Conservation (phyloP, 2,888 invertebrate genomes). For the Tipula confusa region DNA sequence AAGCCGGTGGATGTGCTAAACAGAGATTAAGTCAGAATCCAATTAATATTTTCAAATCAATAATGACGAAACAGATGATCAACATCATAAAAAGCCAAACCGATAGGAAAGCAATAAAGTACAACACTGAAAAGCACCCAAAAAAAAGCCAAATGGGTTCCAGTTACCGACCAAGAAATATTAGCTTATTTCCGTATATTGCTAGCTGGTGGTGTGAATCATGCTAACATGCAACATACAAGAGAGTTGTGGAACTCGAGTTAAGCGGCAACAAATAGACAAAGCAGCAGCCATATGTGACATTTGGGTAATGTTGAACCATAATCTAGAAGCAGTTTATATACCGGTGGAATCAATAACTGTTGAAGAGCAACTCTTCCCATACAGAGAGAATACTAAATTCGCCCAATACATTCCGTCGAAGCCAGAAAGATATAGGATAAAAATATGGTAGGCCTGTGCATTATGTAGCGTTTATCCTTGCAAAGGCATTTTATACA, state of each 20-base stretch:
- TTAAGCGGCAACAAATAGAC: background rate
- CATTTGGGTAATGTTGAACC: background rate
- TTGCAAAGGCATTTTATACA: background rate
- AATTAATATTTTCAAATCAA: background rate
- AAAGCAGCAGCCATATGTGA: background rate
- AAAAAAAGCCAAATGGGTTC: too few species aligned
- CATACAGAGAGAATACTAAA: background rate
- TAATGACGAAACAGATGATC: background rate
- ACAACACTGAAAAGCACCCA: too few species aligned
- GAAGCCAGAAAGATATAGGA: background rate
- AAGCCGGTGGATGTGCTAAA: background rate
- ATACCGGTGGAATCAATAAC: background rate
- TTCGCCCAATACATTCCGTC: background rate
- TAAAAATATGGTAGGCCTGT: background rate
- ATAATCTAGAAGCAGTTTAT: background rate
- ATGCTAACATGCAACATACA: background rate
- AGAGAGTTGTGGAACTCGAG: background rate
- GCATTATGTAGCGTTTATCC: background rate
- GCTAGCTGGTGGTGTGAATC: background rate
- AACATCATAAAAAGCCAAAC: background rate
- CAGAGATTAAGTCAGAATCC: background rate
- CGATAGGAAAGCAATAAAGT: too few species aligned
- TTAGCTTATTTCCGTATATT: too few species aligned
- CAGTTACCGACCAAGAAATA: too few species aligned
- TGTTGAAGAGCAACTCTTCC: background rate